Evolutionary conservation across 2,797 vertebrate species (phyloP), one percentile per base, ranked within the genome.

Genomic region (Muscicapa comitata): DNA sequence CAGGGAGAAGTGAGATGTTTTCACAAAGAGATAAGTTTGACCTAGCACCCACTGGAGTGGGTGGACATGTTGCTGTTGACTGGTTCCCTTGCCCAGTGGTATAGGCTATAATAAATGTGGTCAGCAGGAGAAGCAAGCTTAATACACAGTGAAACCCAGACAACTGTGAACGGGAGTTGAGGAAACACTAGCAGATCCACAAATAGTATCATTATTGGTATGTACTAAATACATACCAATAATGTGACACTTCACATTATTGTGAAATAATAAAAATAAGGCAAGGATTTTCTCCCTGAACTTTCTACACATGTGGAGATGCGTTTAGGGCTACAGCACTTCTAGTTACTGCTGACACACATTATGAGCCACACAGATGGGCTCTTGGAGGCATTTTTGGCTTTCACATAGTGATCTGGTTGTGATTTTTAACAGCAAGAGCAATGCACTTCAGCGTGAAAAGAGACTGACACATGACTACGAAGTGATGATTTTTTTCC

Each of bases 401-500:
- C 50, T 91, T 92, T 87, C 59, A 63, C 18, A 31, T 35, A 17
- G 20, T 42, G 28, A 73, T 25, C 16, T 55, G 29, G 25, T 33
- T 67, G 33, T 71, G 50, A 43, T 59, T 94, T 95, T 93, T 86
- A 83, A 42, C 25, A 82, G 65, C 21, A 80, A 58, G 55, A 81
- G 42, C 9, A 24, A 33, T 72, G 70, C 54, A 55, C 13, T 90
- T 94, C 82, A 79, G 9, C 0, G 0, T 90, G 74, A 93, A 86
- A 90, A 40, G 10, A 96, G 71, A 91, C 53, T 84, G 89, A 79
- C 87, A 81, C 63, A 67, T 93, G 83, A 87, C 86, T 91, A 76
- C 24, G 59, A 88, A 93, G 81, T 82, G 81, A 94, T 93, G 83
- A 89, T 88, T 58, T 93, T 91, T 96, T 94, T 92, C 35, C 68